Percentiles rank a stretch among this genome's conserved stretches.
Evolutionary conservation across 2,797 vertebrate genomes (phyloP).

Genomic region (Caiman crocodilus): DNA sequence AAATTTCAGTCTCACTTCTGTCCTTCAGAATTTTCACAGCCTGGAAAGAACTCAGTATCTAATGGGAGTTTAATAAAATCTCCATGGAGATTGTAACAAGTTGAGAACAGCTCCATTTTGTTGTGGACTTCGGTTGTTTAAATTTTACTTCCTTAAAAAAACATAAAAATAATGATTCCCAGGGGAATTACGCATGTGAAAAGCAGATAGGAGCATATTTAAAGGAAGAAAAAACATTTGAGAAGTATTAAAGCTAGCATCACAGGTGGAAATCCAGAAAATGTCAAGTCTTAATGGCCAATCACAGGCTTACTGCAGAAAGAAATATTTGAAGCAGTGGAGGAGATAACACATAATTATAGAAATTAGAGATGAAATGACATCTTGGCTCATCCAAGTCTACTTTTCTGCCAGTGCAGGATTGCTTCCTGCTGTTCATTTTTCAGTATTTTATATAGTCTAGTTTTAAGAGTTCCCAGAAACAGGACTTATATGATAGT

Average conservation of each 20-base stretch:
- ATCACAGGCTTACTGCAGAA: neutral
- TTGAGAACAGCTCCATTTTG: neutral
- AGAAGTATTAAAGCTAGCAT: neutral
- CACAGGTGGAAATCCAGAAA: neutral
- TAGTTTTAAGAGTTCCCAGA: neutral
- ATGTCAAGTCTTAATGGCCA: neutral
- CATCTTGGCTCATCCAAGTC: neutral
- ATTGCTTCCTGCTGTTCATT: accelerated
- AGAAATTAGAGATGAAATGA: neutral
- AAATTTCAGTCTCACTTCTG: neutral
- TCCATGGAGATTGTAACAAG: neutral
- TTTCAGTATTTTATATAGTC: neutral
- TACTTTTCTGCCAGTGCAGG: neutral
- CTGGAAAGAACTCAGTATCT: neutral
- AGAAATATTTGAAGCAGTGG: neutral
- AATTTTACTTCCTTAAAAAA: neutral
- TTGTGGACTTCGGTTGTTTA: neutral
- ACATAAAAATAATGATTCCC: neutral
- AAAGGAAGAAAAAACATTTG: neutral
- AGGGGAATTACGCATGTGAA: neutral
- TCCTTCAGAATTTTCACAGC: neutral
- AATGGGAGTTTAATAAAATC: neutral
- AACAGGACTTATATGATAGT: neutral
- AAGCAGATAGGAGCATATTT: neutral
- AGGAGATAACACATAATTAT: neutral